A percentile compares a stretch with the other conserved stretches of the same genome.
phyloP scores from a whole-genome alignment of 2,888 invertebrate species.

The Parochlus steinenii region DNA sequence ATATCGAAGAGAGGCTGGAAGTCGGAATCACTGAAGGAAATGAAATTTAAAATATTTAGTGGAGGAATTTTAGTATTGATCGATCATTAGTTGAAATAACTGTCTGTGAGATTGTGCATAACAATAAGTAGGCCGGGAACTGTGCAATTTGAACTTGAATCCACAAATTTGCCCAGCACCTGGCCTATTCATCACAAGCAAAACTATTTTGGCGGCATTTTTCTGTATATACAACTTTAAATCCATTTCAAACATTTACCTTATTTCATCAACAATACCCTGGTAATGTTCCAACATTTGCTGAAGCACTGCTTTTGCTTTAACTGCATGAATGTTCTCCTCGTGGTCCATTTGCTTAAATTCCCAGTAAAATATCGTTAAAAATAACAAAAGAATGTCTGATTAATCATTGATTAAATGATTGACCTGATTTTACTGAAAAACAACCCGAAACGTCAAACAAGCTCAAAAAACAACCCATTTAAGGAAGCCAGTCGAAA shows the following conservation, averaged over 20 bases:
- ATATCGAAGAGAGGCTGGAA: too few relatives aligned
- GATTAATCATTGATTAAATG: background rate
- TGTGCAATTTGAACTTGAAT: slow-evolving; percentile 1
- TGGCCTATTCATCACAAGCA: too few relatives aligned
- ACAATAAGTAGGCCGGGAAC: slow-evolving; percentile 3
- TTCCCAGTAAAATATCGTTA: too few relatives aligned
- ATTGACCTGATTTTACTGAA: background rate
- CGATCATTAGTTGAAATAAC: too few relatives aligned
- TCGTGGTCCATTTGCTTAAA: too few relatives aligned
- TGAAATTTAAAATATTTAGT: too few relatives aligned
- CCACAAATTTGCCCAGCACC: background rate
- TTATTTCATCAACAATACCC: background rate
- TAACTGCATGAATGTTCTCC: too few relatives aligned
- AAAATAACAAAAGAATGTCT: background rate
- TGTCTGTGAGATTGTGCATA: background rate
- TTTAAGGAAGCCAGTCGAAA: background rate
- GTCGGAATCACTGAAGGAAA: too few relatives aligned
- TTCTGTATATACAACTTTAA: too few relatives aligned
- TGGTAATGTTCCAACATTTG: background rate
- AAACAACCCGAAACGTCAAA: background rate
- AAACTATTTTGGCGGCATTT: slow-evolving; percentile 1
- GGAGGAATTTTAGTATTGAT: too few relatives aligned
- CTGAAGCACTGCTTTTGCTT: too few relatives aligned
- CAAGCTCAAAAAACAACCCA: background rate
- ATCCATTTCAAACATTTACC: slow-evolving; percentile 2